Evolutionary conservation across 1,140 invertebrate species (phyloP), one percentile per base, ranked within the genome.

Genomic region (Cyclargus thomasi): DNA sequence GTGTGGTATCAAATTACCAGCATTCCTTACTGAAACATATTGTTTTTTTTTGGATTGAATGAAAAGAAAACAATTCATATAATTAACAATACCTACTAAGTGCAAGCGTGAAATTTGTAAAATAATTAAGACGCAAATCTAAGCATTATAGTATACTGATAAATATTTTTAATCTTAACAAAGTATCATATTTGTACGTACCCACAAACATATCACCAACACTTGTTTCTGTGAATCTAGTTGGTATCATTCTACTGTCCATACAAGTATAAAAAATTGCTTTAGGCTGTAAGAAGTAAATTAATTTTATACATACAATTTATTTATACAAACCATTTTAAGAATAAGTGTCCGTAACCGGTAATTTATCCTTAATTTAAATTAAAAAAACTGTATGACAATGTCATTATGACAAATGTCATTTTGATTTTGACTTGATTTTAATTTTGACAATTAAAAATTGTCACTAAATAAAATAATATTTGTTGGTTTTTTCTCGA

Each of bases 131-230:
- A n/a, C n/a, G n/a, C n/a, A n/a, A n/a, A n/a, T n/a, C n/a, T n/a
- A n/a, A n/a, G n/a, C n/a, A n/a, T n/a, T n/a, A n/a, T n/a, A n/a
- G n/a, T n/a, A n/a, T n/a, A n/a, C n/a, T n/a, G n/a, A n/a, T n/a
- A n/a, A n/a, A n/a, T n/a, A n/a, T n/a, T n/a, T n/a, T n/a, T n/a
- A n/a, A n/a, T n/a, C n/a, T n/a, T n/a, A n/a, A n/a, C n/a, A n/a
- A n/a, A n/a, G n/a, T n/a, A n/a, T n/a, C n/a, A n/a, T n/a, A n/a
- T n/a, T 65, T 63, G 70, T 73, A 89, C 93, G 86, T 91, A 97
- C 96, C 96, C 79, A 99, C 95, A 92, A 98, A 99, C 97, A 98
- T 98, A 84, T 99, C 97, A 62, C 98, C 98, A 70, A 99, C 96
- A 84, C 97, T 95, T 67, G 97, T 97, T 92, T 98, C 95, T 47